A percentile compares a stretch with the other conserved stretches of the same genome.
These are phyloP conservation scores for Catocala fraxini DNA, from an alignment of 2,888 invertebrate species.

Conservation along the genomic window DNA sequence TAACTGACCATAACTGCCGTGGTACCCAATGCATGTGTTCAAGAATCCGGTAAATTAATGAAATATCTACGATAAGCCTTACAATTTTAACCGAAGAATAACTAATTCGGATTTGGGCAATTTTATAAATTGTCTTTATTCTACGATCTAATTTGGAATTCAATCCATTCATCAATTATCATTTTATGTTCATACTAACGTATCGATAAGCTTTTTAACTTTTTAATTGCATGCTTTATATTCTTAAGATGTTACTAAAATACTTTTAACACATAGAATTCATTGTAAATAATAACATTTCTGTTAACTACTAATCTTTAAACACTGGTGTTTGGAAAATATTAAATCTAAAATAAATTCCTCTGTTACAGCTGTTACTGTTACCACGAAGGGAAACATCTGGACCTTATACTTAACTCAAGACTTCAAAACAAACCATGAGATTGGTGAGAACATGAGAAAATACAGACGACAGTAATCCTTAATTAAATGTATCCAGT, in stretches of 20 bases:
- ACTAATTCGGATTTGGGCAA: no score
- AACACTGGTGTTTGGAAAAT: slow-evolving; percentile 9
- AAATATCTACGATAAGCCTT: no score
- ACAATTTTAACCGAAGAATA: no score
- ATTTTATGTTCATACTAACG: slow-evolving; percentile 4
- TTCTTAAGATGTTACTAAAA: slow-evolving; percentile 5
- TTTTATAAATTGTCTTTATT: no score
- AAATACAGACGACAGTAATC: slow-evolving; percentile 26
- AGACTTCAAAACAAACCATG: slow-evolving; percentile 53
- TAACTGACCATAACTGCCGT: no score
- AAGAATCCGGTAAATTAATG: no score
- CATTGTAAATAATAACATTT: slow-evolving; percentile 34
- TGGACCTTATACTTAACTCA: slow-evolving; percentile 67
- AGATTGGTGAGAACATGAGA: slow-evolving; percentile 38
- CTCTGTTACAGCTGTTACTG: slow-evolving; percentile 64
- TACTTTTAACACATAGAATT: slow-evolving; percentile 1
- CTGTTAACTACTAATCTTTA: slow-evolving; percentile 19
- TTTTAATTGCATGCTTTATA: slow-evolving; percentile 34
- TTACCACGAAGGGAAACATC: slow-evolving; percentile 52
- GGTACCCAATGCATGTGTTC: no score
- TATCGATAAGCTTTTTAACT: slow-evolving; percentile 14
- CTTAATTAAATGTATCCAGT: slow-evolving; percentile 38
- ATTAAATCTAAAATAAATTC: slow-evolving; percentile 20
- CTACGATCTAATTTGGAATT: no score
- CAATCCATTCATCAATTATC: not conserved